A percentile compares a stretch with the other conserved stretches of the same genome.
phyloP scores from a whole-genome alignment of 64 coral and sea anemone species.

The Porites lutea region DNA sequence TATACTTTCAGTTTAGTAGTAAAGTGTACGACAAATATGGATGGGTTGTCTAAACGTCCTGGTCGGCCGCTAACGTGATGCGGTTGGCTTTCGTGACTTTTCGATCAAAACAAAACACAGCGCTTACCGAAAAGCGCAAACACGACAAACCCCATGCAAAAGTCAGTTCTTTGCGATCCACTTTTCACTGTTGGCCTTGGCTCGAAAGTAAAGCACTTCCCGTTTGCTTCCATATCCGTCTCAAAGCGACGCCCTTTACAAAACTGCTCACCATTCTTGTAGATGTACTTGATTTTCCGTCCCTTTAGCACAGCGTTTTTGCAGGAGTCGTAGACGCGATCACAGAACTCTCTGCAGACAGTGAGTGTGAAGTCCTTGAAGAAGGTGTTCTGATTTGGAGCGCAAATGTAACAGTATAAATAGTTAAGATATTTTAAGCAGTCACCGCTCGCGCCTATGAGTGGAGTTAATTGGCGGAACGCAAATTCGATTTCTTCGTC shows the following conservation, averaged over 20 bases:
- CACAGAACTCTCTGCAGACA: conserved; percentile 92
- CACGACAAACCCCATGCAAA: not conserved
- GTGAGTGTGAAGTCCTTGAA: conserved; percentile 77
- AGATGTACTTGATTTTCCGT: conserved; percentile 49
- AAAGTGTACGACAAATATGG: not conserved
- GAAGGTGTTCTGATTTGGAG: conserved; percentile 93
- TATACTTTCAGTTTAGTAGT: not conserved
- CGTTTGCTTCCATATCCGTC: conserved; percentile 15
- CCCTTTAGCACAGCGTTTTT: conserved; percentile 77
- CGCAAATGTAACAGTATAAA: conserved; percentile 96
- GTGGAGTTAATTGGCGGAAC: conserved; percentile 72
- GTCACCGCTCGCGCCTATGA: conserved; percentile 62
- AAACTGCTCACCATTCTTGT: conserved; percentile 82
- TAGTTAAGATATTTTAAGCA: conserved; percentile 83
- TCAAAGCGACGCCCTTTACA: conserved; percentile 81
- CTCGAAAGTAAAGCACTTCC: conserved; percentile 51
- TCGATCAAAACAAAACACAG: conserved; percentile 28
- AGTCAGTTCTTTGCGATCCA: not conserved
- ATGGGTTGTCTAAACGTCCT: no score
- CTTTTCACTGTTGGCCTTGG: conserved; percentile 35
- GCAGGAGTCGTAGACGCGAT: conserved; percentile 79
- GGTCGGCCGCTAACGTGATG: not conserved
- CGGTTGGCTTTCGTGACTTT: not conserved
- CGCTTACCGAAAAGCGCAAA: not conserved
- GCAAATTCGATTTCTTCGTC: conserved; percentile 84